phyloP scores from a whole-genome alignment of 1,140 invertebrate genomes.

The Drosophila aff. region DNA sequence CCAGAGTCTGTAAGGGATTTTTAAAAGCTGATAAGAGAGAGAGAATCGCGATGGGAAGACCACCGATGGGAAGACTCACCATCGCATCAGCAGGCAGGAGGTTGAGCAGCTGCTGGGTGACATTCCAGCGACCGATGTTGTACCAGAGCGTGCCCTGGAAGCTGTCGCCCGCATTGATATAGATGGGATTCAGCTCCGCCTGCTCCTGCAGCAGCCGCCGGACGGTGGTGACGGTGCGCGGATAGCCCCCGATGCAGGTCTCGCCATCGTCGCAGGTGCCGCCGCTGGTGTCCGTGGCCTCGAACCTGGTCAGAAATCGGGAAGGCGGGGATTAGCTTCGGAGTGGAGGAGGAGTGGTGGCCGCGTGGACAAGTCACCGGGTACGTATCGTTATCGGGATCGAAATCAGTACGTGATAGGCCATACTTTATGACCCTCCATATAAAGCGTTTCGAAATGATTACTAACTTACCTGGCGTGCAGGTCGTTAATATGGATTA shows the following conservation, averaged over 20 bases:
- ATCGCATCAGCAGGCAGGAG: slow-evolving; percentile 91
- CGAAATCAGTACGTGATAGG: slow-evolving; percentile 31
- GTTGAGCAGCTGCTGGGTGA: slow-evolving; percentile 91
- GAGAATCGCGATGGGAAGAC: slow-evolving; percentile 16
- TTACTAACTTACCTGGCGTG: slow-evolving; percentile 89
- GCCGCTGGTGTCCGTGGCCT: slow-evolving; percentile 88
- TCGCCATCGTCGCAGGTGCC: slow-evolving; percentile 87
- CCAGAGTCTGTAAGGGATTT: slow-evolving; percentile 88
- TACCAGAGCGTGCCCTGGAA: slow-evolving; percentile 95
- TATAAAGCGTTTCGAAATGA: slow-evolving; percentile 26
- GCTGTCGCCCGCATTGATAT: slow-evolving; percentile 93
- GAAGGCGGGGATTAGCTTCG: slow-evolving; percentile 28
- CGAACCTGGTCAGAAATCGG: slow-evolving; percentile 86
- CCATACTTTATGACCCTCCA: slow-evolving; percentile 20
- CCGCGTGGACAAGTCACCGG: slow-evolving; percentile 1
- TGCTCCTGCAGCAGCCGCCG: slow-evolving; percentile 86
- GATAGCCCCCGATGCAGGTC: slow-evolving; percentile 90
- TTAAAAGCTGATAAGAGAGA: too few relatives aligned
- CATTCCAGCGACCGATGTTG: slow-evolving; percentile 90
- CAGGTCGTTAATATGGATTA: slow-evolving; percentile 93
- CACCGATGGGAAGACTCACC: slow-evolving; percentile 86
- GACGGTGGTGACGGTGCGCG: slow-evolving; percentile 88
- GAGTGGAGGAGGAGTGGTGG: not conserved
- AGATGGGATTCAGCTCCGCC: slow-evolving; percentile 88
- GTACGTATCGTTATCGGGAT: slow-evolving; percentile 33